Percentiles rank a stretch among this genome's conserved stretches.
Evolutionary conservation across 2,797 vertebrate genomes (phyloP).

Genomic region (Danio aesculapii): DNA sequence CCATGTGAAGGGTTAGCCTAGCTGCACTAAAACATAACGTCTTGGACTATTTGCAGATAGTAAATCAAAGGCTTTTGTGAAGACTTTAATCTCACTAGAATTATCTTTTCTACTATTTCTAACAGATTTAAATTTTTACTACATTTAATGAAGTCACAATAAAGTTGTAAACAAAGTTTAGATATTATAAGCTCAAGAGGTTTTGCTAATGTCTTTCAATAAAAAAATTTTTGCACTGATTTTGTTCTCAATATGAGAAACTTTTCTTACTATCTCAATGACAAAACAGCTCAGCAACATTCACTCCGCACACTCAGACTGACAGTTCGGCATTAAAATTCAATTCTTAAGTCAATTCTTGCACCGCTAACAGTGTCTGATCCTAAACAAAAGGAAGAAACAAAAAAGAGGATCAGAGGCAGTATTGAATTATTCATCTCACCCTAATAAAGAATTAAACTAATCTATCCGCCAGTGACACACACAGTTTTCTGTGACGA

Average conservation of each 20-base stretch:
- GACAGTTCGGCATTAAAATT: conserved; percentile 40
- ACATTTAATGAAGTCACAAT: neutral
- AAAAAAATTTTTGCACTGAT: neutral
- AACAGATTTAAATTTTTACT: neutral
- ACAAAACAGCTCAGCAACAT: neutral
- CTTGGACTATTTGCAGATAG: neutral
- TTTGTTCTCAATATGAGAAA: conserved; percentile 2
- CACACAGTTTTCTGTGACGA: conserved; percentile 32
- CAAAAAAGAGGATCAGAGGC: conserved; percentile 24
- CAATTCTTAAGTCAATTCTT: conserved; percentile 9
- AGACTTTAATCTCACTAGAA: neutral
- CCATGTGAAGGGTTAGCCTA: neutral
- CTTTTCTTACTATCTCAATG: neutral
- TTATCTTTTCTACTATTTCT: neutral
- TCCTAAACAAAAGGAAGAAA: conserved; percentile 41
- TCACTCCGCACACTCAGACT: neutral
- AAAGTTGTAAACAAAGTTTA: neutral
- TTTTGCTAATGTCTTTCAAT: neutral
- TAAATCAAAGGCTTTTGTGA: neutral
- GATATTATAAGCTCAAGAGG: neutral
- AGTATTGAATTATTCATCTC: conserved; percentile 62
- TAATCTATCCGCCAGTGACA: conserved; percentile 53
- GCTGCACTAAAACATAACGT: neutral
- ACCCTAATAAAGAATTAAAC: conserved; percentile 56
- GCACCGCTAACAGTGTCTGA: conserved; percentile 32